phyloP scores from a whole-genome alignment of 1,140 invertebrate species.

The Camponotus vicinus region DNA sequence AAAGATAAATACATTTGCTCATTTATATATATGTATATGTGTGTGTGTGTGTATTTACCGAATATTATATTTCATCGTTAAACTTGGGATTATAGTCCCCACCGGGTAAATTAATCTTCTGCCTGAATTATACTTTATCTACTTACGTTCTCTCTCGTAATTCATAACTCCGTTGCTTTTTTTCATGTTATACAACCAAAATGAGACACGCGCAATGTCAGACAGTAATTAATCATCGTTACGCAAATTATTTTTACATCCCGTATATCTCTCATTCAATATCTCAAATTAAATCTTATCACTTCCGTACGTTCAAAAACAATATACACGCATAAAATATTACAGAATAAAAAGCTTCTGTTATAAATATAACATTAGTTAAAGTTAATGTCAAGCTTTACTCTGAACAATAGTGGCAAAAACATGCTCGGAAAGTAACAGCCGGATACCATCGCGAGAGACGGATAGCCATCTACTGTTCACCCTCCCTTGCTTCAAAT shows the following conservation, averaged over 20 bases:
- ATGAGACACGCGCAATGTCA: conserved; percentile 13
- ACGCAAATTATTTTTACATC: neutral
- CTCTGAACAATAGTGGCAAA: conserved; percentile 25
- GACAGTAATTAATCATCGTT: conserved; percentile 45
- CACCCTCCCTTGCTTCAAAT: neutral
- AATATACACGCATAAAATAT: neutral
- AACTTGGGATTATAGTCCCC: conserved; percentile 28
- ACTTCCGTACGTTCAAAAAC: neutral
- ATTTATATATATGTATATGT: too few species aligned
- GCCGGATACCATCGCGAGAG: conserved; percentile 32
- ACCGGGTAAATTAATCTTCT: conserved; percentile 27
- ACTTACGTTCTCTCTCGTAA: neutral
- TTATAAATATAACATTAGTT: conserved; percentile 13
- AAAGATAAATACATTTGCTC: neutral
- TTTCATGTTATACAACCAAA: conserved; percentile 3
- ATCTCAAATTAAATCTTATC: conserved; percentile 25
- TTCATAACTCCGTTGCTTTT: conserved; percentile 26
- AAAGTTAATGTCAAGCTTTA: conserved; percentile 24
- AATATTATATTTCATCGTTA: conserved; percentile 39
- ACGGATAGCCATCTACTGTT: conserved; percentile 39
- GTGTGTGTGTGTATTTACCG: neutral
- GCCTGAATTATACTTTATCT: conserved; percentile 48
- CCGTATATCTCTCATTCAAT: neutral
- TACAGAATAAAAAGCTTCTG: neutral
- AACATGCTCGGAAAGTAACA: conserved; percentile 28